Base-by-base conservation (phyloP, 2,113 vertebrate genomes). In the Amblyopsis rosae region DNA sequence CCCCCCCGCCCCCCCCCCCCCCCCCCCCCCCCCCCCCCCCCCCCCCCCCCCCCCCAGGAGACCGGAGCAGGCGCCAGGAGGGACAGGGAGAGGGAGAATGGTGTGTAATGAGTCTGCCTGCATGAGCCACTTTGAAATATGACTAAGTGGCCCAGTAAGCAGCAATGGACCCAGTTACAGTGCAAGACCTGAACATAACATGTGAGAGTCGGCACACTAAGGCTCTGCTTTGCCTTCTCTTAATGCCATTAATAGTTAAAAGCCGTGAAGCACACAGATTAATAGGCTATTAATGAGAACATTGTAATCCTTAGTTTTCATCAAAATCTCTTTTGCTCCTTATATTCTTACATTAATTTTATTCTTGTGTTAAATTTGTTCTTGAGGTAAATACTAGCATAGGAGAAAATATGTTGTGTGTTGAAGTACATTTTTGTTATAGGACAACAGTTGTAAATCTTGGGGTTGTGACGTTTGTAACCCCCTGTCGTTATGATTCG, bases 61-160 rank as follows among this genome's bases (percentile, higher is more conserved):
- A 17, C 15, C 53, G 15, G 10, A 69, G 32, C n/a, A 41, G 49
- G 49, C 17, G 51, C 17, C 70, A 50, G 70, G 65, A 76, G 41
- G 65, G 70, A 76, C 80, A 73, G 70, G 71, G 82, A 79, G 77
- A 70, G 70, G 83, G 77, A 82, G 85, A 87, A 81, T 87, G 82
- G 82, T 83, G 75, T 84, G 77, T 83, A 90, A 90, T 90, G 77
- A 89, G 79, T 86, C 84, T 75, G 65, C 69, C 82, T 80, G 72
- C 74, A 77, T 78, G 72, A 86, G 91, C 85, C 85, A 87, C 83
- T 90, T 90, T 90, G 88, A 89, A 89, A 91, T 88, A 73, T 84
- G 76, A 82, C 87, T 89, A 90, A 92, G 88, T 86, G 59, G 83
- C 83, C 84, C 84, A 15, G 65, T 79, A 47, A 76, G 67, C 70